Evolutionary conservation across 2,113 vertebrate genomes (phyloP), one percentile per base, ranked within the genome.

Genomic region (Boleophthalmus pectinirostris): DNA sequence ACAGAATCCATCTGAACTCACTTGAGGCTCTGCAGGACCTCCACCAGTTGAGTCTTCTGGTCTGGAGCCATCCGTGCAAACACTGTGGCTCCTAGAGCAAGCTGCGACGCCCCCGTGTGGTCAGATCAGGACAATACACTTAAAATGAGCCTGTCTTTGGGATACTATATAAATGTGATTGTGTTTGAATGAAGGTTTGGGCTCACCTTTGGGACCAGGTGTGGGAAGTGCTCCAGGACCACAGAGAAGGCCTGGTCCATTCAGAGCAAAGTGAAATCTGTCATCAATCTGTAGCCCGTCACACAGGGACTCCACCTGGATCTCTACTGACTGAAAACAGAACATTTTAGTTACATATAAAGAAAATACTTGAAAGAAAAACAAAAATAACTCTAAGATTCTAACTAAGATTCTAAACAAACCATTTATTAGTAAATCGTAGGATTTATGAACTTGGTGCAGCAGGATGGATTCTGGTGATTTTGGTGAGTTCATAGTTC

Each of bases 31-130:
- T 99, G 97, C 82, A 99, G 88, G 38, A 95, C 93, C 87, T 99
- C 96, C 80, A 99, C 94, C 90, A 99, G 80, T 77, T 99, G 96
- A 5, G 97, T 99, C 90, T 99, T 99, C 93, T 98, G 98, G 82
- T 98, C 96, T 0, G 98, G 98, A 0, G 97, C 94, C 98, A 99
- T 99, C 60, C 98, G 94, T 61, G 98, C 98, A 80, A 98, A 98
- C 70, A 99, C 96, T 0, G 97, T 97, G 79, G 95, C 95, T 10
- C 92, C 94, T 47, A 99, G 88, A 68, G 94, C 93, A 29, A 99
- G 89, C 98, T 92, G 82, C 75, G 72, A 70, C 70, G 16, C 80
- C 82, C 73, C 89, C 85, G 10, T 21, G 88, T 81, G 89, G 83
- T 78, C 2, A 77, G 7, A 70, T 78, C 74, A 78, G 5, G 61